Evolutionary conservation across 2,113 vertebrate species (phyloP).

Genomic region (Hirundichthys speculiger): DNA sequence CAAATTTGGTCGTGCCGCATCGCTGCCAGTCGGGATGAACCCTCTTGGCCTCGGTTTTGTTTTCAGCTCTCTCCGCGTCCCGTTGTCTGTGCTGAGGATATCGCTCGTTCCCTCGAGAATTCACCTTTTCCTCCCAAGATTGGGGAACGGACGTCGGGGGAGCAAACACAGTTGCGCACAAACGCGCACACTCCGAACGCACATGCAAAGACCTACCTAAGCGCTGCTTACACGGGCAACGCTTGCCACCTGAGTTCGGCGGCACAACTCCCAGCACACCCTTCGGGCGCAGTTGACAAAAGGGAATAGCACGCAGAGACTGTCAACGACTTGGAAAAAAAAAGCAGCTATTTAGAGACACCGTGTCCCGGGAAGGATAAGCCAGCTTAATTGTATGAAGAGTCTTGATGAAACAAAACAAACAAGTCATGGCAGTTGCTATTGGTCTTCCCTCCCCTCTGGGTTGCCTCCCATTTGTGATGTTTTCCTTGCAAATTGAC

Average conservation of each 20-base stretch:
- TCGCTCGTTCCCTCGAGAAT: slow-evolving; percentile 43
- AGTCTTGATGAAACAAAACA: slow-evolving; percentile 65
- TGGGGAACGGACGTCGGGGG: slow-evolving; percentile 24
- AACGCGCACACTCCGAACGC: background rate
- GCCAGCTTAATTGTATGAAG: slow-evolving; percentile 65
- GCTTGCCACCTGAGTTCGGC: slow-evolving; percentile 47
- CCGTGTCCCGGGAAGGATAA: slow-evolving; percentile 68
- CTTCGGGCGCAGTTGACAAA: slow-evolving; percentile 29
- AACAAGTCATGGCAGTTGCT: slow-evolving; percentile 64
- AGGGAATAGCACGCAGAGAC: slow-evolving; percentile 67
- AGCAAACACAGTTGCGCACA: slow-evolving; percentile 16
- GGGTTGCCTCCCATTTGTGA: slow-evolving; percentile 28
- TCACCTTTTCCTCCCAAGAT: slow-evolving; percentile 46
- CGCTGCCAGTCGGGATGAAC: slow-evolving; percentile 6
- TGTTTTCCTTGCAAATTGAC: slow-evolving; percentile 27
- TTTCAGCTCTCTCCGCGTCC: slow-evolving; percentile 34
- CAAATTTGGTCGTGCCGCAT: slow-evolving; percentile 18
- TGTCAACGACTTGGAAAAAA: slow-evolving; percentile 75
- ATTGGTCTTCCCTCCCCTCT: slow-evolving; percentile 22
- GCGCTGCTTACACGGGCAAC: slow-evolving; percentile 32
- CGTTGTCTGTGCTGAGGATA: slow-evolving; percentile 66
- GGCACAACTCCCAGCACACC: slow-evolving; percentile 17
- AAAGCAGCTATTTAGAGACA: slow-evolving; percentile 69
- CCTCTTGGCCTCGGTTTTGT: slow-evolving; percentile 4
- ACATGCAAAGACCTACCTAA: slow-evolving; percentile 16